Base-by-base conservation (phyloP, 2,888 invertebrate genomes). In the Harpalus rubripes region DNA sequence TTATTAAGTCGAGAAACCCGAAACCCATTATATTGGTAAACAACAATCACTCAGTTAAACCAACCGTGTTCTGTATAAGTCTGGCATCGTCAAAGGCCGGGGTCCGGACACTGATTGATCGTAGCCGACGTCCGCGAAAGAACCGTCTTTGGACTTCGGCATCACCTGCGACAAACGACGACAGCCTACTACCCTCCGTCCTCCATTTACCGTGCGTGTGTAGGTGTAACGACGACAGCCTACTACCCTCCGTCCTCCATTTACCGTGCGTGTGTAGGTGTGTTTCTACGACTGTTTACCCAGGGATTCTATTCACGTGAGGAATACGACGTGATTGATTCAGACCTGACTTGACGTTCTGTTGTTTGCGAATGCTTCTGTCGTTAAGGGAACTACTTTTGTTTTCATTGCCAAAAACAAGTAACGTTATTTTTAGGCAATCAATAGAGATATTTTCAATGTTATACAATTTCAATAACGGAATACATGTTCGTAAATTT, bases 281-380 rank as follows among this genome's bases (percentile, higher is more conserved):
- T 61, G 18, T 61, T 58, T 61, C 58, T 79, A 15, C 32, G n/a
- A 41, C 32, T 79, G 79, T 79, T 79, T 79, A 61, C 79, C 59
- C 22, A 22, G 58, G 78, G 41, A 59, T 79, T 79, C 59, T 79
- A 59, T 79, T 79, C 79, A 79, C 58, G 79, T 32, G 79, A 79
- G 59, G 59, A 59, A 78, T 78, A 78, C 78, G 78, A 16, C 79
- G 79, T 79, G 79, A 79, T 79, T 79, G 79, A 79, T 79, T 79
- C 79, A 79, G 79, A 32, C 39, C 79, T 58, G 61, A 79, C 58
- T 79, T 79, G 79, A 79, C 79, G 79, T 58, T 79, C 15, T n/a
- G 56, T 78, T 79, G 79, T 79, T 79, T 79, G 79, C 79, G 59
- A 61, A 56, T 26, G 78, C 58, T 58, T 58, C 56, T 78, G 72